These are phyloP conservation scores for Proterorhinus semilunaris DNA, from an alignment of 2,113 vertebrate species.

Conservation along the genomic window DNA sequence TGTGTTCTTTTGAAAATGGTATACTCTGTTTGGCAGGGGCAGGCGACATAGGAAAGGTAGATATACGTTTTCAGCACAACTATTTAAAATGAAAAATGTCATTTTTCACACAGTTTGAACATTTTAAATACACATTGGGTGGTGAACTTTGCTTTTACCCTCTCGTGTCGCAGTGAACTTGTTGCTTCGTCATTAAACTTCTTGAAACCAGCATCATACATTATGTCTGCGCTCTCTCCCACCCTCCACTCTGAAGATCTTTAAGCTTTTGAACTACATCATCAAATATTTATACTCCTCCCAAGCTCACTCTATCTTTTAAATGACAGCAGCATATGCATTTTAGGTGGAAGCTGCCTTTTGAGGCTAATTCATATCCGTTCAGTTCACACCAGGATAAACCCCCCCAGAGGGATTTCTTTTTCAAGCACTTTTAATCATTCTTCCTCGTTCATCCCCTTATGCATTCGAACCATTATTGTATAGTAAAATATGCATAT, in stretches of 20 bases:
- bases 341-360: not conserved
- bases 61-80: too few species aligned
- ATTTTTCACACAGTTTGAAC: too few species aligned
- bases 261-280: constrained; percentile 6
- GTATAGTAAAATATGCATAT: not conserved
- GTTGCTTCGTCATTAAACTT: not conserved
- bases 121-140: not conserved
- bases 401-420: not conserved
- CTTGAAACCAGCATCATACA: not conserved
- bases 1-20: too few species aligned
- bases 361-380: not conserved
- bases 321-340: constrained; percentile 5
- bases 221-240: not conserved
- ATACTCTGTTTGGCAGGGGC: too few species aligned
- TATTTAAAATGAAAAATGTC: too few species aligned
- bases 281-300: constrained; percentile 1
- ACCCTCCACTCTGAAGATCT: not conserved
- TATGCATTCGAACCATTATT: not conserved
- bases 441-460: not conserved
- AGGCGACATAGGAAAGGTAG: too few species aligned
- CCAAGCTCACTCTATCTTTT: not conserved
- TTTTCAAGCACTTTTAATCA: constrained; percentile 4
- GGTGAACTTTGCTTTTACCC: not conserved
- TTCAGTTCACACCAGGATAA: constrained; percentile 16
- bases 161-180: not conserved